Conservation (phyloP, 2,888 invertebrate genomes). For the Colostygia pectinataria region DNA sequence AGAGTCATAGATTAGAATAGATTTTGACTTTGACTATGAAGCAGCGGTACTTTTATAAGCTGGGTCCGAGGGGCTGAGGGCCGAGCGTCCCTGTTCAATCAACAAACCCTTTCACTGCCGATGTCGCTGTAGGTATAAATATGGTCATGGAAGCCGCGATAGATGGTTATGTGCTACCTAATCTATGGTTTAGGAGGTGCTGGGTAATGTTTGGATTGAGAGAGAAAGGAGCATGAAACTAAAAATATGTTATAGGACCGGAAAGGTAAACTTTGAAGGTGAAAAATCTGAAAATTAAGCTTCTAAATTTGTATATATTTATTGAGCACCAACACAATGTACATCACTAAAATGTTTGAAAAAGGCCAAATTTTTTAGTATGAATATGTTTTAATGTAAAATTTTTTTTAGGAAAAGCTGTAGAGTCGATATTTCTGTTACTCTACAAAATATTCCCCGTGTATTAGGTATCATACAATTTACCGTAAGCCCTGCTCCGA, state of each 20-base stretch:
- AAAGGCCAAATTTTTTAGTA: too few relatives aligned
- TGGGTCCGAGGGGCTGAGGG: conserved; percentile 17
- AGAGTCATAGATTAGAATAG: too few relatives aligned
- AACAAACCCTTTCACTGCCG: conserved; percentile 67
- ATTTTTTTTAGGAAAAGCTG: too few relatives aligned
- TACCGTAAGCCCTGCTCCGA: conserved; percentile 9
- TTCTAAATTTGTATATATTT: too few relatives aligned
- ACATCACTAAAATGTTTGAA: too few relatives aligned
- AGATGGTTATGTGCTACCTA: conserved; percentile 21
- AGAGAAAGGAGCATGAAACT: background rate
- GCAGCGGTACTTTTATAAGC: conserved; percentile 3
- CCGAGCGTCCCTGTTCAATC: conserved; percentile 63
- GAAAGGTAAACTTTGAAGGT: background rate
- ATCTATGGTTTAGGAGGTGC: conserved; percentile 24
- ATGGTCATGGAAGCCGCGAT: conserved; percentile 24
- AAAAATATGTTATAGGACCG: background rate
- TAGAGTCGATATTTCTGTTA: background rate
- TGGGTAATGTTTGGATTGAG: conserved; percentile 11
- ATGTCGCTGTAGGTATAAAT: conserved; percentile 25
- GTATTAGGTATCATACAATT: conserved; percentile 1
- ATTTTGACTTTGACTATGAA: background rate
- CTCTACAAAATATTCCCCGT: background rate
- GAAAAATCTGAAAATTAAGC: too few relatives aligned
- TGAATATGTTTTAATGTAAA: too few relatives aligned
- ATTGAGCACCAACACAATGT: too few relatives aligned